Conservation (phyloP, 2,113 vertebrate species). For the Notarius quadriscutis region DNA sequence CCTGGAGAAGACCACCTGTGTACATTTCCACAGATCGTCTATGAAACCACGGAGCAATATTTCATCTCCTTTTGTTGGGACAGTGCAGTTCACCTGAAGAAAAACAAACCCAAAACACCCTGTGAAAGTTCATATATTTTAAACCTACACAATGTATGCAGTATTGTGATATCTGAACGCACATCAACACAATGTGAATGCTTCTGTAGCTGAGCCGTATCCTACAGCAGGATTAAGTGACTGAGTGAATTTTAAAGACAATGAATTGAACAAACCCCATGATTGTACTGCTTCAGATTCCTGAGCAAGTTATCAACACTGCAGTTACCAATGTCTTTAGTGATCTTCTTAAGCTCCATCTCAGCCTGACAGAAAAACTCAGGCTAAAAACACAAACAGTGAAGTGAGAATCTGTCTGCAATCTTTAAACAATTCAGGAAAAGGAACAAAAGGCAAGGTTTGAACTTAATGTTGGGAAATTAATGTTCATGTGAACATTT, state of each 20-base stretch:
- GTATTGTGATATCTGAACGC: too few species aligned
- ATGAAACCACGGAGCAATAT: not conserved
- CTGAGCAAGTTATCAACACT: not conserved
- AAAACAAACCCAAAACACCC: not conserved
- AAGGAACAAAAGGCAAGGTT: not conserved
- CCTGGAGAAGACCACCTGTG: not conserved
- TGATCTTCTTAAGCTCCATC: constrained; percentile 10
- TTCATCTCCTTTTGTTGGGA: not conserved
- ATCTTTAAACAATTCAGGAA: not conserved
- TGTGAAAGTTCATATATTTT: not conserved
- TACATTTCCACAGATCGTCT: not conserved
- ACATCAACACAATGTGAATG: not conserved
- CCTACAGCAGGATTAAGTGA: not conserved
- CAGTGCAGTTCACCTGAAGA: constrained; percentile 37
- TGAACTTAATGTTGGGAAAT: not conserved
- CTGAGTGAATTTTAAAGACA: not conserved
- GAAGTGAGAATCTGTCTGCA: not conserved
- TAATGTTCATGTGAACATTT: not conserved
- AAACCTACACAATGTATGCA: not conserved
- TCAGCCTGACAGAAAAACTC: constrained; percentile 63
- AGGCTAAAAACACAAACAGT: constrained; percentile 40
- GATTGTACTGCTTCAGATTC: fast-evolving
- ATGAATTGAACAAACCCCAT: constrained; percentile 11
- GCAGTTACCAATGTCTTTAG: not conserved
- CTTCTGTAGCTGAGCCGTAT: not conserved